phyloP scores from a whole-genome alignment of 2,797 vertebrate genomes.

The Apodemus agrarius region DNA sequence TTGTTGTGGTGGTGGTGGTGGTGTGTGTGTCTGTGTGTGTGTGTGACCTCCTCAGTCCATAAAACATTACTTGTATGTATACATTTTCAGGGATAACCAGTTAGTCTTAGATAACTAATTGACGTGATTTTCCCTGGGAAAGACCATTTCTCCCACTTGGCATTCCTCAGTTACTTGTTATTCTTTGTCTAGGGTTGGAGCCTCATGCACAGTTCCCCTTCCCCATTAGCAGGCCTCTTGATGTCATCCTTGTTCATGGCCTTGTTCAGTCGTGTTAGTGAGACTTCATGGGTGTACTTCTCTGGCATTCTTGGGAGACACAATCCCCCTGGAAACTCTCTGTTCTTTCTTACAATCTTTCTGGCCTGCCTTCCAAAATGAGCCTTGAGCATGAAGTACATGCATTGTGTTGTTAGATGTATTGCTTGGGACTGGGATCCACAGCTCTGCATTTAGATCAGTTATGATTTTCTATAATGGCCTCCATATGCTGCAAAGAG shows the following conservation, averaged over 20 bases:
- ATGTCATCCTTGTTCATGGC: not conserved
- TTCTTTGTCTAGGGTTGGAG: not conserved
- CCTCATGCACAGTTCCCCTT: not conserved
- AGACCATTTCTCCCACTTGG: not conserved
- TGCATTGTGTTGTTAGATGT: not conserved
- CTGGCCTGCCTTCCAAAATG: not conserved
- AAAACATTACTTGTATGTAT: not conserved
- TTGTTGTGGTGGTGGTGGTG: too few species aligned
- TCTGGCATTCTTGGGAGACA: not conserved
- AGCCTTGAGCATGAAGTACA: not conserved
- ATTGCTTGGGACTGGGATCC: not conserved
- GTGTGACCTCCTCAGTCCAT: not conserved
- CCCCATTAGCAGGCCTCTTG: not conserved
- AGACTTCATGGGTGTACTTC: not conserved
- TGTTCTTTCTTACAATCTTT: not conserved
- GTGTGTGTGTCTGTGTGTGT: too few species aligned
- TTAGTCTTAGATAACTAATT: not conserved
- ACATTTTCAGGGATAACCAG: not conserved
- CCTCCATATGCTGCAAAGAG: not conserved
- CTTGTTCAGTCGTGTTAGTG: not conserved
- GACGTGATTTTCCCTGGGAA: not conserved
- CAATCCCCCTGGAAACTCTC: not conserved
- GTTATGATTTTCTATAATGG: not conserved
- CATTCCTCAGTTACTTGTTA: not conserved
- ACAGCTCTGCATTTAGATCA: not conserved